Conservation (phyloP, 2,113 vertebrate genomes). For the Porphyrio hochstetteri region DNA sequence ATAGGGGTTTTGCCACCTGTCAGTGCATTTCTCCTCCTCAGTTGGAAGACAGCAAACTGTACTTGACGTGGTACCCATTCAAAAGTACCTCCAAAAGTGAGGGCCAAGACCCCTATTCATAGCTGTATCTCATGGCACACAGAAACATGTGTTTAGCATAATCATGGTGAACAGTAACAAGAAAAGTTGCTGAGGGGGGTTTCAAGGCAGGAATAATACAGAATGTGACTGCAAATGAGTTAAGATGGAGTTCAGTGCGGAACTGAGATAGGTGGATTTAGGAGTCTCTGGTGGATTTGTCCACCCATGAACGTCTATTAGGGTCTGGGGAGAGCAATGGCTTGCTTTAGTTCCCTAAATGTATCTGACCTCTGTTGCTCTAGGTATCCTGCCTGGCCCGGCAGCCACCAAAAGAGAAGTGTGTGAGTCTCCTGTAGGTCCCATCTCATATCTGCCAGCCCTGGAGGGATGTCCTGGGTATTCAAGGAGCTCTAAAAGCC, state of each 20-base stretch:
- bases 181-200: background rate
- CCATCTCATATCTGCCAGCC: too few species aligned
- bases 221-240: background rate
- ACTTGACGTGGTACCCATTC: background rate
- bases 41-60: background rate
- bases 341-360: background rate
- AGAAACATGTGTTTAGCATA: background rate
- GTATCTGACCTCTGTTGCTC: background rate
- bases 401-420: background rate
- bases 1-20: background rate
- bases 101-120: background rate
- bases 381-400: background rate
- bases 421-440: background rate
- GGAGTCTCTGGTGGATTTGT: background rate
- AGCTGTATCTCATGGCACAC: background rate
- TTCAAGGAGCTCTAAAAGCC: background rate
- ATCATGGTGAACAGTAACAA: fast-evolving
- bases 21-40: background rate
- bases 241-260: background rate
- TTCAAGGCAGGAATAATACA: background rate
- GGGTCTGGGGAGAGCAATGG: background rate
- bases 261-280: background rate
- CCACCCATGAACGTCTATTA: background rate
- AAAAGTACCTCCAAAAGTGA: background rate
- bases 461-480: background rate